Conservation (phyloP, 2,888 invertebrate species). For the Eilema griseolum region DNA sequence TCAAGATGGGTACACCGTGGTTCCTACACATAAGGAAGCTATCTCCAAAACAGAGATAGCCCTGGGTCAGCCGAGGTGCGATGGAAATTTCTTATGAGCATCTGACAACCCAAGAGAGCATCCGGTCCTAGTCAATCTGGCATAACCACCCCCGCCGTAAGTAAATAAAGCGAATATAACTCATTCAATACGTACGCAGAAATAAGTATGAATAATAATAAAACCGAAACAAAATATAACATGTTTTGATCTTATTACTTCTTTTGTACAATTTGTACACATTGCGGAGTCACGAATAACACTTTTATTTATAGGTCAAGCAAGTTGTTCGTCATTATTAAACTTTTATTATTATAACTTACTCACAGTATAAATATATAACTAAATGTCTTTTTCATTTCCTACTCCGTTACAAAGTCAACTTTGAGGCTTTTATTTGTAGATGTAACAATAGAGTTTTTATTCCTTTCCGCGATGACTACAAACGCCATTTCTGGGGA, state of each 20-base stretch:
- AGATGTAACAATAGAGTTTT: constrained; percentile 29
- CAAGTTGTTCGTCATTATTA: background rate
- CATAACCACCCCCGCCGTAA: too few relatives aligned
- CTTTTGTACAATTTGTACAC: background rate
- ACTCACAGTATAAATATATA: background rate
- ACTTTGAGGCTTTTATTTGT: constrained; percentile 20
- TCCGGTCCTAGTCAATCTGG: too few relatives aligned
- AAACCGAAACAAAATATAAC: too few relatives aligned
- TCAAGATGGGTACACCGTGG: too few relatives aligned
- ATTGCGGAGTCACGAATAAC: background rate
- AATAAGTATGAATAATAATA: too few relatives aligned
- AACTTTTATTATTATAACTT: background rate
- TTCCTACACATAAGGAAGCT: too few relatives aligned
- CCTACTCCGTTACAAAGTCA: background rate
- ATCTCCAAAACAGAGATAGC: too few relatives aligned
- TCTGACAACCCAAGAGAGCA: too few relatives aligned
- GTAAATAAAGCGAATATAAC: too few relatives aligned
- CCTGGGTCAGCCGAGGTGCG: too few relatives aligned
- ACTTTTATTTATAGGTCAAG: background rate
- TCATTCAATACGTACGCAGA: too few relatives aligned
- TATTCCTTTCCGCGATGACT: constrained; percentile 21
- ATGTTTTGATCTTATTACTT: background rate
- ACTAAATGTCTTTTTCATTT: background rate
- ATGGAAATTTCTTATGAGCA: too few relatives aligned
- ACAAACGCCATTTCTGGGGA: constrained; percentile 41